Base-by-base conservation (phyloP, 92 coral and sea anemone genomes). In the Plumapathes pennacea region DNA sequence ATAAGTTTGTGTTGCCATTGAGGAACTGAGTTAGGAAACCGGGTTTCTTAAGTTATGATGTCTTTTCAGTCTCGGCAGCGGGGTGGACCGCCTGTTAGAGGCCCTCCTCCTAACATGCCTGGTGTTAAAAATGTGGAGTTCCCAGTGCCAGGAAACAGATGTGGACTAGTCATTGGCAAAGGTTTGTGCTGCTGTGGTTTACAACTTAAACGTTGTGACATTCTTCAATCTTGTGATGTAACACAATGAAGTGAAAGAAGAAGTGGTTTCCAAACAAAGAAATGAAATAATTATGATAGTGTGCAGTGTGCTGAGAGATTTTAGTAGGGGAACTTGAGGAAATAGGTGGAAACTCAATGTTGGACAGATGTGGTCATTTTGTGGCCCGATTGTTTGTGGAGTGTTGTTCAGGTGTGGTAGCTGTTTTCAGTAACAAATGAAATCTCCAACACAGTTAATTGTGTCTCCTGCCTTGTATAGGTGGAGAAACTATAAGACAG, bases 121-220 rank as follows among this genome's bases (percentile, higher is more conserved):
- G 99, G 99, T 4, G 69, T 94, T 9, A 71, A 56, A 32, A 63
- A 83, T 12, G 70, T 85, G 10, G 99, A 94, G 41, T 76, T 65
- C 51, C 97, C 99, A 25, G 99, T 94, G 5, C 99, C 99, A 11
- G 99, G 97, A 21, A 85, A 90, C 55, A 94, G 86, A 47, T 94
- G 99, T 84, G 99, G 99, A 13, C 72, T 94, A 13, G 81, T 94
- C 30, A 94, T 92, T 47, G 99, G 99, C 25, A 94, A 94, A 81
- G 92, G 90, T 80, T 18, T 23, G 76, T 59, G 22, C 17, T 2
- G 27, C 7, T 8, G 2, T 28, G 18, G 32, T 54, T 14, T 28
- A 20, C 4, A 5, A 46, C 26, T 18, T 0, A 9, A 46, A 2
- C 25, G 12, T 37, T 14, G 14, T 37, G 10, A 10, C 27, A 32